A percentile compares a stretch with the other conserved stretches of the same genome.
phyloP scores from a whole-genome alignment of 2,888 invertebrate genomes.

The Odontothrips loti region DNA sequence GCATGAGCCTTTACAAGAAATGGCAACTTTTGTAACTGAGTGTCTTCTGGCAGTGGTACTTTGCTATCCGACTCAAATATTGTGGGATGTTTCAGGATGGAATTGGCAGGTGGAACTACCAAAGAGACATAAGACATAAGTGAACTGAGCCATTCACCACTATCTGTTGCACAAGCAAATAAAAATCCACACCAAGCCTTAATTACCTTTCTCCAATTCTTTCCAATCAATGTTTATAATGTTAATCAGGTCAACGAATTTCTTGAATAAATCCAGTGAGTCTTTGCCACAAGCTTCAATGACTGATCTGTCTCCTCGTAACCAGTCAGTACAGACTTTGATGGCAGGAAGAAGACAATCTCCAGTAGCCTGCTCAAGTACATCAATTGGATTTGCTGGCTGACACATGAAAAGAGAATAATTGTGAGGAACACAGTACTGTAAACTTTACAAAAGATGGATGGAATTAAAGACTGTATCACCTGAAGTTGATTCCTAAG shows the following conservation, averaged over 20 bases:
- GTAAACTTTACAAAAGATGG: not conserved
- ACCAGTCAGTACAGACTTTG: conserved; percentile 80
- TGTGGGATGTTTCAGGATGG: conserved; percentile 46
- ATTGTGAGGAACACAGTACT: not conserved
- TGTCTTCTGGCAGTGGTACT: conserved; percentile 71
- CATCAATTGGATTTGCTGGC: conserved; percentile 48
- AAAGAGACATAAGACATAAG: not conserved
- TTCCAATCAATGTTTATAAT: conserved; percentile 52
- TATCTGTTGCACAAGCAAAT: not conserved
- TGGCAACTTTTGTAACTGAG: conserved; percentile 65
- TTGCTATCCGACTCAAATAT: conserved; percentile 57
- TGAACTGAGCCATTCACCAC: not conserved
- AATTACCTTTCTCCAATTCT: conserved; percentile 38
- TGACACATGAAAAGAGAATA: not conserved
- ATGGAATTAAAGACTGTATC: no score
- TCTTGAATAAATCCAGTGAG: conserved; percentile 72
- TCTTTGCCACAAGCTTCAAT: conserved; percentile 73
- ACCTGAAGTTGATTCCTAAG: no score
- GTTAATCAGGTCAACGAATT: conserved; percentile 75
- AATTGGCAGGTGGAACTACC: conserved; percentile 35
- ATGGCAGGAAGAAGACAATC: conserved; percentile 59
- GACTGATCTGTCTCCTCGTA: conserved; percentile 71
- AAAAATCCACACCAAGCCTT: not conserved
- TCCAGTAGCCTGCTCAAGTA: conserved; percentile 56
- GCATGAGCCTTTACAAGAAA: conserved; percentile 64